These are phyloP conservation scores for Glyphotaelius pellucidus DNA, from an alignment of 2,888 invertebrate genomes.

Conservation along the genomic window DNA sequence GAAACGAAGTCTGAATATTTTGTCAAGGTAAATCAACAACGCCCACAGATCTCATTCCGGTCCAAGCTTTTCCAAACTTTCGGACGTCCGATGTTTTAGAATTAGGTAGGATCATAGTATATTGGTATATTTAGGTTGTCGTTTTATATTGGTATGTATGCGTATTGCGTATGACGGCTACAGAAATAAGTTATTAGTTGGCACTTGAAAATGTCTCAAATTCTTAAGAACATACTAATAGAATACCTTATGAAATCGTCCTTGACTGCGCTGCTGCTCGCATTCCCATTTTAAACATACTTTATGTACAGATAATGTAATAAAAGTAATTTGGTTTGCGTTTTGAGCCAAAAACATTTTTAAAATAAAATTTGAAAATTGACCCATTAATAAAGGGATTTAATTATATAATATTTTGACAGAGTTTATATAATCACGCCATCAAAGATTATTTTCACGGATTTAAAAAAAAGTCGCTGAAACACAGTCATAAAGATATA, in stretches of 20 bases:
- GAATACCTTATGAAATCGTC: constrained; percentile 34
- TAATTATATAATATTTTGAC: not conserved
- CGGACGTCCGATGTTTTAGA: not conserved
- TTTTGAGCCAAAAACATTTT: not conserved
- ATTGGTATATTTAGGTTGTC: not conserved
- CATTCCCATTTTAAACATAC: constrained; percentile 3
- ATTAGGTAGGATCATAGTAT: not conserved
- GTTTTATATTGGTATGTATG: not conserved
- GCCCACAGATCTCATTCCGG: constrained; percentile 52
- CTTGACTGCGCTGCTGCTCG: constrained; percentile 12
- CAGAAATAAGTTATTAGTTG: constrained; percentile 34
- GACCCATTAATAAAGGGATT: not conserved
- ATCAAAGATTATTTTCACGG: not conserved
- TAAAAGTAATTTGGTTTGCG: not conserved
- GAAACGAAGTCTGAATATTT: constrained; percentile 20
- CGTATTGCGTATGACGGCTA: constrained; percentile 4
- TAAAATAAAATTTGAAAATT: not conserved
- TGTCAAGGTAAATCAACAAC: constrained; percentile 53
- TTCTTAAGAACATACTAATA: constrained; percentile 14
- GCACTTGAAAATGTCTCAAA: constrained; percentile 37
- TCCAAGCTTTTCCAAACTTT: constrained; percentile 33
- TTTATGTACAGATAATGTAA: not conserved
- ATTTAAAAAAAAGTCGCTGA: no score
- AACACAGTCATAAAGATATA: no score
- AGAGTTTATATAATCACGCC: not conserved